Evolutionary conservation across 92 coral and sea anemone species (phyloP).

Genomic region (Chrysogorgia sp.): DNA sequence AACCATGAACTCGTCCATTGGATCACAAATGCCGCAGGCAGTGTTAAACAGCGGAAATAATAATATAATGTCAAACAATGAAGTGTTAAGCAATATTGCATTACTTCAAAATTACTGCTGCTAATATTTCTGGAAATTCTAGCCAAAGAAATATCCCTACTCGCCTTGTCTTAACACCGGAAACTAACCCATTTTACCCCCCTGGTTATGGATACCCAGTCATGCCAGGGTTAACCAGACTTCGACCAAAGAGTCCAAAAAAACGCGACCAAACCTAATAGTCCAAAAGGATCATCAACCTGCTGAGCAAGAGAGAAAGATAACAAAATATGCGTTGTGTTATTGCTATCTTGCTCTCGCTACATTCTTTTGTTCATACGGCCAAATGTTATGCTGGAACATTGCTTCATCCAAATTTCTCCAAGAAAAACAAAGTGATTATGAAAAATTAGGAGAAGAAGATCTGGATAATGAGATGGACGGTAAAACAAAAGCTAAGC

Average conservation of each 20-base stretch:
- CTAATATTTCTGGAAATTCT: slow-evolving; percentile 26
- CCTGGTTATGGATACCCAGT: slow-evolving; percentile 40
- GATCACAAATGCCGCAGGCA: background rate
- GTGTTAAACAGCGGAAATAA: background rate
- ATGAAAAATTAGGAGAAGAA: slow-evolving; percentile 11
- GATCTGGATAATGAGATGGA: background rate
- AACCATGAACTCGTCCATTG: background rate
- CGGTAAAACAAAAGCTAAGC: background rate
- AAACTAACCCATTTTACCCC: slow-evolving; percentile 28
- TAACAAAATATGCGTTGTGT: slow-evolving; percentile 67
- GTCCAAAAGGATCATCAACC: background rate
- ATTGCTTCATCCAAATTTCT: slow-evolving; percentile 57
- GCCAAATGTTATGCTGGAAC: slow-evolving; percentile 86
- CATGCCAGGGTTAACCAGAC: slow-evolving; percentile 23
- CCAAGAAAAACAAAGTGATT: slow-evolving; percentile 11
- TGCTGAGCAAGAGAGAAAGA: slow-evolving; percentile 31
- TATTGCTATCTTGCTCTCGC: slow-evolving; percentile 82
- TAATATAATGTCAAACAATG: slow-evolving; percentile 7
- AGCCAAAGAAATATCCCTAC: slow-evolving; percentile 17
- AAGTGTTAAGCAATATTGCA: slow-evolving; percentile 12
- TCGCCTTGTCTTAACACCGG: slow-evolving; percentile 40
- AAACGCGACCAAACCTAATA: slow-evolving; percentile 18
- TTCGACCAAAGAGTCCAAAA: slow-evolving; percentile 22
- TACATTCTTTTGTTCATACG: slow-evolving; percentile 84
- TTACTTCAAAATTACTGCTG: slow-evolving; percentile 5